Percentiles rank a stretch among this genome's conserved stretches.
Evolutionary conservation across 2,888 invertebrate species (phyloP).

Genomic region (Melieria crassipennis): DNA sequence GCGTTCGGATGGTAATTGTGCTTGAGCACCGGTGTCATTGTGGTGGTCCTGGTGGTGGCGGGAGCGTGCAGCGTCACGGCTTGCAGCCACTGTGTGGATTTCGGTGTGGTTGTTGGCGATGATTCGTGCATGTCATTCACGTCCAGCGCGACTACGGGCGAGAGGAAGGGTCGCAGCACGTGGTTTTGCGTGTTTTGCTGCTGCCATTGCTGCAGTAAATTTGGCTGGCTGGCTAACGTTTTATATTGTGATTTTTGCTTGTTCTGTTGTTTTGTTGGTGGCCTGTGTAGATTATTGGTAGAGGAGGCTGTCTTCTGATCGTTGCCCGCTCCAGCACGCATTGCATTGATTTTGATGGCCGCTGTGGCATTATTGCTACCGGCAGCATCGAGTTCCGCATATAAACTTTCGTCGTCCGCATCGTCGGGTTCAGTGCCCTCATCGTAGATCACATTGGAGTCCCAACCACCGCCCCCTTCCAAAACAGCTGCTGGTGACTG

Average conservation of each 20-base stretch:
- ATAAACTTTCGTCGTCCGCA: background rate
- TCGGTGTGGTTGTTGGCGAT: slow-evolving; percentile 1
- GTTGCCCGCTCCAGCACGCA: slow-evolving; percentile 1
- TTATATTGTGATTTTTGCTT: too few species aligned
- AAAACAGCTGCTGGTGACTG: background rate
- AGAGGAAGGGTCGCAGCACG: slow-evolving; percentile 10
- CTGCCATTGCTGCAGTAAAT: background rate
- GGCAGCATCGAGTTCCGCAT: background rate
- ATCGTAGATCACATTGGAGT: background rate
- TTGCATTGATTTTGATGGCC: background rate
- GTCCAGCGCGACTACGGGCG: background rate
- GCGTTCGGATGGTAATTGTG: background rate
- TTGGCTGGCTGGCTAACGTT: too few species aligned
- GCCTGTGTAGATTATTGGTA: slow-evolving; percentile 18
- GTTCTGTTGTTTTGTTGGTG: slow-evolving; percentile 8
- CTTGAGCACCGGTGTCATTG: background rate
- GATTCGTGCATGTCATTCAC: slow-evolving; percentile 2
- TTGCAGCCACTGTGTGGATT: too few species aligned
- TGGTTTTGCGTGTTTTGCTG: slow-evolving; percentile 2
- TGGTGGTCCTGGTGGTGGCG: slow-evolving; percentile 23
- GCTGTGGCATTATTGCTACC: background rate
- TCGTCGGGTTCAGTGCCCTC: background rate
- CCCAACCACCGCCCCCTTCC: background rate
- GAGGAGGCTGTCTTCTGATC: slow-evolving; percentile 40
- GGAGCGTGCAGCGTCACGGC: background rate